Percentiles rank a stretch among this genome's conserved stretches.
phyloP scores from a whole-genome alignment of 2,113 vertebrate genomes.

The Cephalopholis sonnerati region DNA sequence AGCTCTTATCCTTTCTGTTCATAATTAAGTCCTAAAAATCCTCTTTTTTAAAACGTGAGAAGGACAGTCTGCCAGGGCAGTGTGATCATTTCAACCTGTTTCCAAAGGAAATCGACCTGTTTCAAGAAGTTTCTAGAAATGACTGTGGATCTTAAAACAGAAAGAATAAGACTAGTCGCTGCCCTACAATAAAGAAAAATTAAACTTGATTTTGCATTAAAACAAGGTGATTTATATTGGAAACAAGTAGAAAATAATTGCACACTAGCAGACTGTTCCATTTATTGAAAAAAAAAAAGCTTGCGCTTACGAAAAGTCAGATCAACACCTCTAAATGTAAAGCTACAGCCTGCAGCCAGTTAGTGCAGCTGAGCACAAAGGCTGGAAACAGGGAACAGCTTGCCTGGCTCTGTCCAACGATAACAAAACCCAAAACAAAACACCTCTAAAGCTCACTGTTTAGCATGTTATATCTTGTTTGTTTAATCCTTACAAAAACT shows the following conservation, averaged over 20 bases:
- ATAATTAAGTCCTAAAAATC: background rate
- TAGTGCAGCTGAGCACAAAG: constrained; percentile 21
- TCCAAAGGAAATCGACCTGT: background rate
- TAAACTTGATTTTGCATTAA: background rate
- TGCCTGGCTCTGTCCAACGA: background rate
- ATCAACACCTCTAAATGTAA: background rate
- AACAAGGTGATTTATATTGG: background rate
- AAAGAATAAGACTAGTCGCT: background rate
- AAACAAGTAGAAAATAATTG: background rate
- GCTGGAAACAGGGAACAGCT: background rate
- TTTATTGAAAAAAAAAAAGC: background rate
- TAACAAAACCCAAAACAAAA: background rate
- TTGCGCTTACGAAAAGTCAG: background rate
- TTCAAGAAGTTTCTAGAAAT: background rate
- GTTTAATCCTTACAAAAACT: background rate
- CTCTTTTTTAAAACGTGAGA: background rate
- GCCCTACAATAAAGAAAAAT: background rate
- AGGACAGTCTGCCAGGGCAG: no score
- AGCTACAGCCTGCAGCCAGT: background rate
- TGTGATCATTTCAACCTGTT: background rate
- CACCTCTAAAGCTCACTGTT: background rate
- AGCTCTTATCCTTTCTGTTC: background rate
- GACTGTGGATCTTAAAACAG: background rate
- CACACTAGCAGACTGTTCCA: background rate
- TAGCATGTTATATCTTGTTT: background rate